Evolutionary conservation across 2,888 invertebrate genomes (phyloP).

Genomic region (Chelonus formosanus): DNA sequence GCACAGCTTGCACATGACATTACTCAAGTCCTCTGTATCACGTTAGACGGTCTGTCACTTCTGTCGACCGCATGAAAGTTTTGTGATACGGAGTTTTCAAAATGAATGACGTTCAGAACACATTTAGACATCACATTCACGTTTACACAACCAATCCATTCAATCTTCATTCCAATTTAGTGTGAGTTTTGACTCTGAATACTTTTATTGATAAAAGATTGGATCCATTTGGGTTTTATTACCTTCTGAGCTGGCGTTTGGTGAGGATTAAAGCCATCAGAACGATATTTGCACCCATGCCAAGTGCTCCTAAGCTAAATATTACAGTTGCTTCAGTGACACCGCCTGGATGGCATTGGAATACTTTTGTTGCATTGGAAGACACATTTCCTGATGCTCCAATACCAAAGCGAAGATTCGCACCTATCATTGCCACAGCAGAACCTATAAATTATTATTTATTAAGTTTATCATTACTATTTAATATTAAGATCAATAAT

Average conservation of each 20-base stretch:
- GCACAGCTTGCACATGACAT: constrained; percentile 17
- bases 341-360: constrained; percentile 83
- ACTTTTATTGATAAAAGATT: no score
- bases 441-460: constrained; percentile 67
- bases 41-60: constrained; percentile 28
- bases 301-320: constrained; percentile 78
- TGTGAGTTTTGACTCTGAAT: neutral
- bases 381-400: constrained; percentile 75
- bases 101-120: neutral
- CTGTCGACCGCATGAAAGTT: constrained; percentile 30
- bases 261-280: constrained; percentile 83
- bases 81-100: constrained; percentile 9
- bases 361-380: constrained; percentile 75
- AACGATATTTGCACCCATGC: constrained; percentile 83
- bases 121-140: constrained; percentile 6
- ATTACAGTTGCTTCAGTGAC: constrained; percentile 82
- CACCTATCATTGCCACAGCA: constrained; percentile 82
- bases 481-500: no score
- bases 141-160: neutral
- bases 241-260: constrained; percentile 83
- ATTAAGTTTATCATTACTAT: no score
- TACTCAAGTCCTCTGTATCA: constrained; percentile 24
- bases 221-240: constrained; percentile 37
- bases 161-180: neutral
- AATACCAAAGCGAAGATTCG: constrained; percentile 77